Percentiles rank a stretch among this genome's conserved stretches.
Evolutionary conservation across 2,113 vertebrate genomes (phyloP).

Genomic region (Otis tarda): DNA sequence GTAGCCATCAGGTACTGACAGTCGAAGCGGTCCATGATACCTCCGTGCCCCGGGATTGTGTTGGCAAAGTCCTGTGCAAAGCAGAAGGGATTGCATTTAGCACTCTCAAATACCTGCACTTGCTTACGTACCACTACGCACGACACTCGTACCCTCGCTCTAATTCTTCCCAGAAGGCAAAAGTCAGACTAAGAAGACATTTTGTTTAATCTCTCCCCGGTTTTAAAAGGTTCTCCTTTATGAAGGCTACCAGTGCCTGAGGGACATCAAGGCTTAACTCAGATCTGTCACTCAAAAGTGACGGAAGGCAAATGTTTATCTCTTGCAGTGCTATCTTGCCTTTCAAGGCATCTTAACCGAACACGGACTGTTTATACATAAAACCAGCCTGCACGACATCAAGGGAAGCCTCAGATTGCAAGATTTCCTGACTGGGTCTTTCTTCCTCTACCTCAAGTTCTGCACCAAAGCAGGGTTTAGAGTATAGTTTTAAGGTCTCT

Average conservation of each 20-base stretch:
- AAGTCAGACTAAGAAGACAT: not conserved
- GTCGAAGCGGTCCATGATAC: constrained; percentile 99
- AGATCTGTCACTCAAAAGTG: not conserved
- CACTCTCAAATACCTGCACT: rapidly evolving
- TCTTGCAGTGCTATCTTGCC: not conserved
- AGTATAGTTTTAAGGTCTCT: not conserved
- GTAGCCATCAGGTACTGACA: constrained; percentile 99
- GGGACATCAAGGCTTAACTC: not conserved
- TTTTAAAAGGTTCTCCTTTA: not conserved
- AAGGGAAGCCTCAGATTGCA: constrained; percentile 15
- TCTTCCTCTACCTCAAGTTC: not conserved
- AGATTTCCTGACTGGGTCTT: not conserved
- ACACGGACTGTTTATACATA: not conserved
- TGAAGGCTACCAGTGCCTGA: not conserved
- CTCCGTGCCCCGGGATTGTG: constrained; percentile 95
- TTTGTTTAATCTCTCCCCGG: not conserved
- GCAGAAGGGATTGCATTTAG: not conserved
- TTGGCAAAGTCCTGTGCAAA: constrained; percentile 91
- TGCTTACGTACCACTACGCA: rapidly evolving
- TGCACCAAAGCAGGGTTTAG: not conserved
- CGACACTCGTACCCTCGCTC: rapidly evolving
- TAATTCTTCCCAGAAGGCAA: not conserved
- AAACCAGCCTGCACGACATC: not conserved
- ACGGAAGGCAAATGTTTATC: not conserved
- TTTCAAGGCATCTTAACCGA: not conserved